Evolutionary conservation across 2,797 vertebrate species (phyloP), one percentile per base, ranked within the genome.

Genomic region (Cercopithecus neglectus): DNA sequence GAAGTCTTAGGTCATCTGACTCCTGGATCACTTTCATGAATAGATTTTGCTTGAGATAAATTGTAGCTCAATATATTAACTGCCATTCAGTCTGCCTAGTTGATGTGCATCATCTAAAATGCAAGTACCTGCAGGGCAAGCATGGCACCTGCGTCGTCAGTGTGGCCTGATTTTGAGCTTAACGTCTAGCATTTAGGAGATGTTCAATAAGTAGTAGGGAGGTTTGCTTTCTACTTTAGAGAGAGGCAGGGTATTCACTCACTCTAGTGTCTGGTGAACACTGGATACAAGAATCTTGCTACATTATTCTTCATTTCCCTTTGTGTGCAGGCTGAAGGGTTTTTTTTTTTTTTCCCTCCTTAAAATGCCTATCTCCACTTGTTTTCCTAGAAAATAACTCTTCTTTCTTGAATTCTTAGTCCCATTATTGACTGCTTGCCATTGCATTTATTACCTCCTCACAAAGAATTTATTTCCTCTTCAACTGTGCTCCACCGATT

Each of bases 371-470:
- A 7, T 75, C 13, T 83, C 46, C 24, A 76, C n/a, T 33, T 75
- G 1, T 92, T 90, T 88, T 75, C 30, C 50, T 64, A 30, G 2
- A 86, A 50, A 50, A 74, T 53, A 64, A 72, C 24, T 64, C 17
- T 53, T 72, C 64, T 93, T 90, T 11, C 61, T 83, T 89, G 12
- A 61, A 26, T 72, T 53, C 1, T 67, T 44, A 86, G 6, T 59
- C 5, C 19, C 12, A 41, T 61, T 41, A 87, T 26, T 70, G 10
- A 61, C 33, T 89, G 53, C 50, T 64, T 44, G 44, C 39, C 19
- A 39, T 67, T 19, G 30, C n/a, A 39, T 87, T 83, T 96, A 86
- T 89, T 92, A 91, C 6, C 39, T 93, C 22, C 57, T 7, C 24
- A 67, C 24, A 57, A 90, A 59, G 17, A 28, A 72, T 78, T 36